Evolutionary conservation across 2,888 invertebrate genomes (phyloP).

Genomic region (Ophioninae sp.): DNA sequence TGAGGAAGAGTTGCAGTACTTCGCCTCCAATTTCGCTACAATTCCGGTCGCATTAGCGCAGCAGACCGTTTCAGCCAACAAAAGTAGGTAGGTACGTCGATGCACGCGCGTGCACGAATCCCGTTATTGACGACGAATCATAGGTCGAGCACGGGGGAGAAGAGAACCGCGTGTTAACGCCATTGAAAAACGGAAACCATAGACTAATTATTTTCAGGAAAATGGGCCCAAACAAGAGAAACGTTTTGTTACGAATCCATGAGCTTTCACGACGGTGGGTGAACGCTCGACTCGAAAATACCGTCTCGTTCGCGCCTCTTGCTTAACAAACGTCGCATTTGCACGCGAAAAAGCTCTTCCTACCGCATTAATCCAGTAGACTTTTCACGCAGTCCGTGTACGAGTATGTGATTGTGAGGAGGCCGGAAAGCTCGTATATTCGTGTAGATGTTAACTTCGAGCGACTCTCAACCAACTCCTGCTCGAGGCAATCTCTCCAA

Average conservation of each 20-base stretch:
- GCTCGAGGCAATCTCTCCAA: not conserved
- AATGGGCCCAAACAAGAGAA: not conserved
- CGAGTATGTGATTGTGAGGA: not conserved
- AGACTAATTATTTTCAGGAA: conserved; percentile 62
- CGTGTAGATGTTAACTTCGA: conserved; percentile 32
- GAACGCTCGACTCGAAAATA: conserved; percentile 7
- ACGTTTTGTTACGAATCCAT: not conserved
- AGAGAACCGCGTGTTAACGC: conserved; percentile 45
- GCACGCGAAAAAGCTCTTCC: conserved; percentile 53
- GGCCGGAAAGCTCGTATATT: not conserved
- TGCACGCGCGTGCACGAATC: not conserved
- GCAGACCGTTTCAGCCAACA: conserved; percentile 22
- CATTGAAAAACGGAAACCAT: conserved; percentile 52
- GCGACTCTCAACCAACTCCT: conserved; percentile 31
- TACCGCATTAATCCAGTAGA: conserved; percentile 54
- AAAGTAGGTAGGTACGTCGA: not conserved
- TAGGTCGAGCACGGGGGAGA: conserved; percentile 42
- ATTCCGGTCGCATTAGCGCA: conserved; percentile 2
- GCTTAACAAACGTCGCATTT: conserved; percentile 54
- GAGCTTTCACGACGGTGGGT: not conserved
- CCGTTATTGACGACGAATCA: conserved; percentile 34
- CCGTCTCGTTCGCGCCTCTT: conserved; percentile 40
- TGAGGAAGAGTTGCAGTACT: conserved; percentile 18
- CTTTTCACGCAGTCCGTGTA: conserved; percentile 13
- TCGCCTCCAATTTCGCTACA: not conserved